These are phyloP conservation scores for Chrysaora quinquecirrha DNA, from an alignment of 30 jellyfish, hydroid and myxozoan genomes.

Conservation along the genomic window DNA sequence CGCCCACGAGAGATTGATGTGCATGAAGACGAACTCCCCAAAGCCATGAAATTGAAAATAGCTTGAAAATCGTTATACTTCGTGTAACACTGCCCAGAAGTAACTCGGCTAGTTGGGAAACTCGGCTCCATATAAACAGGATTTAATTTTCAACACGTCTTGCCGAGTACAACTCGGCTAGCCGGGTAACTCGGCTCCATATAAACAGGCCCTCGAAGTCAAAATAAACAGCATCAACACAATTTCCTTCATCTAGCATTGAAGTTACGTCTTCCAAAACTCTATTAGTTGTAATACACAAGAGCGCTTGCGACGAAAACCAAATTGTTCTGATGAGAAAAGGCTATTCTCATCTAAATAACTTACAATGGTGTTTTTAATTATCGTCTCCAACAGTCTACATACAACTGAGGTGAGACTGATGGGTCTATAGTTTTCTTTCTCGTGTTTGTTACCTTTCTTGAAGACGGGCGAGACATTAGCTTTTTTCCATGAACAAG, in stretches of 20 bases:
- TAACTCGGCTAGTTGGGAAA: too few relatives aligned
- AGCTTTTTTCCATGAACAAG: not conserved
- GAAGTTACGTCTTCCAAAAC: not conserved
- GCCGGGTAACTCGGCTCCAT: too few relatives aligned
- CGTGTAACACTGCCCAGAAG: too few relatives aligned
- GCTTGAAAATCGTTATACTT: too few relatives aligned
- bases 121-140: too few relatives aligned
- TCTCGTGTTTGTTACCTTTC: not conserved
- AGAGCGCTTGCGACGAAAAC: not conserved
- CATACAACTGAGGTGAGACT: not conserved
- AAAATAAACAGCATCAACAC: not conserved
- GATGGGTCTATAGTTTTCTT: not conserved
- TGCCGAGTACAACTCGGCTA: too few relatives aligned
- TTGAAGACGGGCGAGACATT: not conserved
- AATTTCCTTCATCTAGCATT: not conserved
- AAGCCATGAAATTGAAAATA: too few relatives aligned
- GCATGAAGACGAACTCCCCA: too few relatives aligned
- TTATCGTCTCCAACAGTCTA: not conserved
- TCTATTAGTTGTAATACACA: not conserved
- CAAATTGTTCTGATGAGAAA: not conserved
- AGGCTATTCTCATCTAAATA: not conserved
- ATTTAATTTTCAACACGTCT: too few relatives aligned
- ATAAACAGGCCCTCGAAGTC: too few relatives aligned
- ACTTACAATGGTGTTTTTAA: not conserved
- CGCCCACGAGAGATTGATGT: too few relatives aligned